Conservation (phyloP, 2,797 vertebrate genomes). For the Premnoplex brunnescens region DNA sequence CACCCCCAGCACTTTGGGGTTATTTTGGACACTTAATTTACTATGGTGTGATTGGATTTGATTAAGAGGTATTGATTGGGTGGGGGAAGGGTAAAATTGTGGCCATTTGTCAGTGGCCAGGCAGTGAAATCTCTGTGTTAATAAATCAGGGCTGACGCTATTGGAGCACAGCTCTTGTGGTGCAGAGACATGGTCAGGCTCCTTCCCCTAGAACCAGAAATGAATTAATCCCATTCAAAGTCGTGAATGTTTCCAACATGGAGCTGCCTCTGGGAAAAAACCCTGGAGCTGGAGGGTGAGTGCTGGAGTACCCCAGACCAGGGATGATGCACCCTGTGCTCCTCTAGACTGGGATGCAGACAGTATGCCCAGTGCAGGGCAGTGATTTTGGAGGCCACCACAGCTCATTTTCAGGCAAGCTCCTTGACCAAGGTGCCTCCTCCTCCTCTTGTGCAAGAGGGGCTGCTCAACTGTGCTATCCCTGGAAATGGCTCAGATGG, state of each 20-base stretch:
- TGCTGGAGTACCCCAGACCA: rapidly evolving
- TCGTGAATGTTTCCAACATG: background rate
- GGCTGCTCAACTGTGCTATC: background rate
- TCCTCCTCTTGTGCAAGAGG: background rate
- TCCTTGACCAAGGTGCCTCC: background rate
- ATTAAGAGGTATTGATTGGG: conserved; percentile 75
- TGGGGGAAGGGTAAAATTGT: conserved; percentile 46
- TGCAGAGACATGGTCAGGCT: background rate
- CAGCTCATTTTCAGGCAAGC: background rate
- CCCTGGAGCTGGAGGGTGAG: rapidly evolving
- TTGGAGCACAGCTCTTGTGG: conserved; percentile 4
- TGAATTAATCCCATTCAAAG: conserved; percentile 37
- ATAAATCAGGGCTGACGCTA: conserved; percentile 45
- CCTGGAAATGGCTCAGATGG: background rate
- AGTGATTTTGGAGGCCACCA: rapidly evolving
- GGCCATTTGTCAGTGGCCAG: conserved; percentile 68
- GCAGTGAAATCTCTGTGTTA: conserved; percentile 51
- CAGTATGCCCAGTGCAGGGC: rapidly evolving
- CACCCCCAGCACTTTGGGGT: conserved; percentile 1
- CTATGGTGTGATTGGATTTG: conserved; percentile 69
- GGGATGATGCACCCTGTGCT: rapidly evolving
- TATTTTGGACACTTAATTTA: conserved; percentile 65
- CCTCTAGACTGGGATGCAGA: too few species aligned
- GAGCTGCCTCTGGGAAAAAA: background rate
- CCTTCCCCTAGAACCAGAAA: conserved; percentile 35